Evolutionary conservation across 2,888 invertebrate genomes (phyloP).

Genomic region (Phaedon cochleariae): DNA sequence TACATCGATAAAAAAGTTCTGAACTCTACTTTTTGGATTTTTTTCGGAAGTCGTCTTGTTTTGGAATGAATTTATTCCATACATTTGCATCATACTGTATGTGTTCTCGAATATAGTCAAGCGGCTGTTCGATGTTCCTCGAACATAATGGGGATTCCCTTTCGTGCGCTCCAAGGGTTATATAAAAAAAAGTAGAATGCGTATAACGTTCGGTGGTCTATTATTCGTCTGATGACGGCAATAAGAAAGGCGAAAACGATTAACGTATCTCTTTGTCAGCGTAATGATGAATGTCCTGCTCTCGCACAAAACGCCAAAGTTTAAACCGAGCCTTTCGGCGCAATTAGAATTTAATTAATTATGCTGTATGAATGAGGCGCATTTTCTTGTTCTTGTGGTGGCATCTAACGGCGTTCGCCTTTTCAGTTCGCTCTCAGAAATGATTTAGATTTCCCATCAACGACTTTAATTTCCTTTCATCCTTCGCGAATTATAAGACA

Average conservation of each 20-base stretch:
- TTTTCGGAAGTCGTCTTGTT: too few species aligned
- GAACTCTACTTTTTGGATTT: too few species aligned
- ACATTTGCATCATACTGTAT: too few species aligned
- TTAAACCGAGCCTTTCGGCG: constrained; percentile 57
- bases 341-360: constrained; percentile 65
- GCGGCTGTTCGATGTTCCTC: too few species aligned
- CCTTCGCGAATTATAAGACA: constrained; percentile 42
- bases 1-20: too few species aligned
- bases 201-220: too few species aligned
- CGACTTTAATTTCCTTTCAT: constrained; percentile 52
- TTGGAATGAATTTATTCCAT: too few species aligned
- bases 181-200: too few species aligned
- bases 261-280: constrained; percentile 62
- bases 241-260: constrained; percentile 48
- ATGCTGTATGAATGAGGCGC: constrained; percentile 60
- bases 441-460: constrained; percentile 50
- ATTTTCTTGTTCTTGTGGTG: constrained; percentile 49
- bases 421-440: constrained; percentile 42
- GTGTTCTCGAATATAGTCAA: too few species aligned
- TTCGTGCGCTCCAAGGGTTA: too few species aligned
- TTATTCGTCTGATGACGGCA: too few species aligned
- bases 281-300: constrained; percentile 61
- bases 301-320: constrained; percentile 60
- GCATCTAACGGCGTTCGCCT: constrained; percentile 33
- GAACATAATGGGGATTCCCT: too few species aligned